Conservation (phyloP, 92 coral and sea anemone species). For the Galaxea fascicularis region DNA sequence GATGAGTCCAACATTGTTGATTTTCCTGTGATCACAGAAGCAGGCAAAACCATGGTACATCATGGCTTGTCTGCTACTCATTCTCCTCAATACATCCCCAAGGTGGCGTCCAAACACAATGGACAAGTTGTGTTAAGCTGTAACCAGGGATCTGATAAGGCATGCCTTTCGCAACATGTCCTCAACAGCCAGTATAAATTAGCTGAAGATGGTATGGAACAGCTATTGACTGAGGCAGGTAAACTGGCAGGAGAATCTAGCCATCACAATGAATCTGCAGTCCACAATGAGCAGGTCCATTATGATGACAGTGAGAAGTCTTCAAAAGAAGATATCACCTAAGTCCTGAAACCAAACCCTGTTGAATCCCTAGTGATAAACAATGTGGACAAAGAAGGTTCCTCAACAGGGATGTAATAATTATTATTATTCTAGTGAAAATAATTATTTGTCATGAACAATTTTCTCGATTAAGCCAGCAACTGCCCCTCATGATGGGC, state of each 20-base stretch:
- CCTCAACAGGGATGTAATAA: no score
- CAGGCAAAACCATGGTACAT: conserved; percentile 1
- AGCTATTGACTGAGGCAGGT: background rate
- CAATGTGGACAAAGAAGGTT: no score
- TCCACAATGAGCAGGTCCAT: background rate
- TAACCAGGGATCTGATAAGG: background rate
- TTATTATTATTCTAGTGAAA: no score
- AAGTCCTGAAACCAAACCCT: no score
- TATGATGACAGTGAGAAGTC: no score
- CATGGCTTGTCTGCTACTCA: background rate
- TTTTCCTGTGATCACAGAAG: background rate
- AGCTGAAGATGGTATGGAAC: background rate
- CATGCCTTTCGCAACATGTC: background rate
- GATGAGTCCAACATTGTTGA: background rate
- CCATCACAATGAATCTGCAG: background rate
- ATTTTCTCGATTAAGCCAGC: no score
- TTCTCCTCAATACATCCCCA: background rate
- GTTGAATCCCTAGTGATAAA: no score
- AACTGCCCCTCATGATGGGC: no score
- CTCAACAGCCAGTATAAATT: background rate
- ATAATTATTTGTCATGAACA: no score
- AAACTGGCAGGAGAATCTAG: background rate
- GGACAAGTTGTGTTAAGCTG: background rate
- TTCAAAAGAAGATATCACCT: no score
- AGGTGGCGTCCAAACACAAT: background rate